Evolutionary conservation across 2,888 invertebrate species (phyloP), one percentile per base, ranked within the genome.

Genomic region (Lycaena phlaeas): DNA sequence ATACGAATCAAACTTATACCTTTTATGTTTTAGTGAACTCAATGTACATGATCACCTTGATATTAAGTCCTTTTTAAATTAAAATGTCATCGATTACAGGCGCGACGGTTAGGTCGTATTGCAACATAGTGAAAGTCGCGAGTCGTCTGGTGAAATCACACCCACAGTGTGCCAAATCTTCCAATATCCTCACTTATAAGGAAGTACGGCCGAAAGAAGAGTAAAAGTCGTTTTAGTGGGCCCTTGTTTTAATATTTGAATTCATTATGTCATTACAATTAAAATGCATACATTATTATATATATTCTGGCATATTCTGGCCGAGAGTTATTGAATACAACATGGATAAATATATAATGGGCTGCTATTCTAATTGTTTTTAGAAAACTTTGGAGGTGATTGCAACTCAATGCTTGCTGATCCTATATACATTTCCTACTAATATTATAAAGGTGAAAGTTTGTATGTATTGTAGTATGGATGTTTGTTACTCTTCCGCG

Each of bases 81-180:
- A 61, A 71, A 66, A 73, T 73, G 71, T 71, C 71, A 70, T n/a
- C n/a, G 62, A 52, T 49, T 50, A 48, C 42, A 45, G 48, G 42
- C 44, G 34, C 44, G 48, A 44, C 44, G 47, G 41, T 45, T 45
- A 34, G 44, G 49, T 46, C 41, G 51, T 46, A 54, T 78, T 74
- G 65, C 76, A 68, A 75, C 71, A 74, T 56, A 64, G 81, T 77
- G 82, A 84, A 82, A 84, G 82, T 72, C 57, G 66, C 58, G 59
- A 51, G 46, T 64, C 59, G 68, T 59, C 70, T 78, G 78, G 78
- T 73, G 78, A 82, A 82, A 81, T 75, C 76, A 71, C 79, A 66
- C 82, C 79, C 76, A 81, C 82, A 60, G 54, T 64, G 77, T 71
- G 79, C 77, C 72, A 72, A 81, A 78, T 77, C 62, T 70, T 68